Conservation (phyloP, 2,797 vertebrate genomes). For the Esox lucius region DNA sequence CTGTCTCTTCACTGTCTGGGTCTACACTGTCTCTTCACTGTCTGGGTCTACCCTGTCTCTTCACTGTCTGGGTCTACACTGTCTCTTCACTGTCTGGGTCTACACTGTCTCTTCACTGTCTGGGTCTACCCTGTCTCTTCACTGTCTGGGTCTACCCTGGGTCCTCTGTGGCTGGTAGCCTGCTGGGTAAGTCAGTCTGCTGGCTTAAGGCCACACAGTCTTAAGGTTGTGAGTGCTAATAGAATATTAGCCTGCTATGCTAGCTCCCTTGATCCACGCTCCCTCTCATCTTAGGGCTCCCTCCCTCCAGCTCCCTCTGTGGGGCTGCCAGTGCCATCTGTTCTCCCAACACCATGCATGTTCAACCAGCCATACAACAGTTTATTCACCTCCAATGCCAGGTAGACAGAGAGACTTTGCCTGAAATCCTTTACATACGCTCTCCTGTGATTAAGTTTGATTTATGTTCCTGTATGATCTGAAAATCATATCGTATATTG, state of each 20-base stretch:
- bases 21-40: too few relatives aligned
- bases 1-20: too few relatives aligned
- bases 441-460: not conserved
- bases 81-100: too few relatives aligned
- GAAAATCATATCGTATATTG: not conserved
- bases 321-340: slow-evolving; percentile 73
- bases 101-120: too few relatives aligned
- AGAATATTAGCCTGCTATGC: slow-evolving; percentile 58
- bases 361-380: slow-evolving; percentile 71
- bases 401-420: not conserved
- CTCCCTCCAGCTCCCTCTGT: slow-evolving; percentile 54
- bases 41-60: too few relatives aligned
- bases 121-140: not conserved
- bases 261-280: slow-evolving; percentile 32
- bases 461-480: not conserved
- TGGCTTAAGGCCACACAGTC: slow-evolving; percentile 43
- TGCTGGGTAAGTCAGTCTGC: slow-evolving; percentile 10
- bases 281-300: slow-evolving; percentile 18
- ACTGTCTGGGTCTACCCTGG: slow-evolving; percentile 23
- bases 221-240: slow-evolving; percentile 55
- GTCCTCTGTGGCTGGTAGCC: not conserved
- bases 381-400: slow-evolving; percentile 65
- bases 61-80: too few relatives aligned
- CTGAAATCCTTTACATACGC: not conserved
- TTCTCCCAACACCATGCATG: slow-evolving; percentile 68